Conservation (phyloP, 2,113 vertebrate species). For the Bettongia penicillata region DNA sequence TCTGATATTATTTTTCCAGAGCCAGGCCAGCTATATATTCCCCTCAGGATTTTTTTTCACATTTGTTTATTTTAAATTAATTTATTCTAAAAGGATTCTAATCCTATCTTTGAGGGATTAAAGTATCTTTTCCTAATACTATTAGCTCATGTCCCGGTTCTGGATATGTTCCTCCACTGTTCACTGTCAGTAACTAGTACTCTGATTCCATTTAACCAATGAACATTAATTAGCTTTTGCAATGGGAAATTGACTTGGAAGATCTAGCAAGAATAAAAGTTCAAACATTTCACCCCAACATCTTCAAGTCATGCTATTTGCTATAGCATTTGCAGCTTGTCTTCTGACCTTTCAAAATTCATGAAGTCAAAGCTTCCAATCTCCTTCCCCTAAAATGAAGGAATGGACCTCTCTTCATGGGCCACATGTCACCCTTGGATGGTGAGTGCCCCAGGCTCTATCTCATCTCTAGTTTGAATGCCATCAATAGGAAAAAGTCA, state of each 20-base stretch:
- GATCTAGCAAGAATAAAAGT: not conserved
- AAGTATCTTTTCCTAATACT: not conserved
- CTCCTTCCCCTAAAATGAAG: not conserved
- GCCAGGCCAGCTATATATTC: not conserved
- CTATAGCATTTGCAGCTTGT: not conserved
- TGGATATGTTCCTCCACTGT: not conserved
- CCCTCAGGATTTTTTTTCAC: not conserved
- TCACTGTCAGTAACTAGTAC: not conserved
- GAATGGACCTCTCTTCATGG: not conserved
- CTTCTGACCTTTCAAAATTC: not conserved
- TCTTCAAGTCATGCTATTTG: not conserved
- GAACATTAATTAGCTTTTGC: not conserved
- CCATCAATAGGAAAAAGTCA: no score
- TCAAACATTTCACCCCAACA: not conserved
- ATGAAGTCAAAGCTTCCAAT: not conserved
- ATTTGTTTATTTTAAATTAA: no score
- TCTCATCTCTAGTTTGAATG: no score
- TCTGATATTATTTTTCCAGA: not conserved
- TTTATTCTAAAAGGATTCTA: not conserved
- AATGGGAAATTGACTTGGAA: not conserved
- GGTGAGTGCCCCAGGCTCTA: not conserved
- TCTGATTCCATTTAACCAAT: not conserved
- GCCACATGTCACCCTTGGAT: not conserved
- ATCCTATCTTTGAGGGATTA: not conserved
- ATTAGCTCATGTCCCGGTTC: not conserved